Evolutionary conservation across 2,888 invertebrate species (phyloP), one percentile per base, ranked within the genome.

Genomic region (Apamea monoglypha): DNA sequence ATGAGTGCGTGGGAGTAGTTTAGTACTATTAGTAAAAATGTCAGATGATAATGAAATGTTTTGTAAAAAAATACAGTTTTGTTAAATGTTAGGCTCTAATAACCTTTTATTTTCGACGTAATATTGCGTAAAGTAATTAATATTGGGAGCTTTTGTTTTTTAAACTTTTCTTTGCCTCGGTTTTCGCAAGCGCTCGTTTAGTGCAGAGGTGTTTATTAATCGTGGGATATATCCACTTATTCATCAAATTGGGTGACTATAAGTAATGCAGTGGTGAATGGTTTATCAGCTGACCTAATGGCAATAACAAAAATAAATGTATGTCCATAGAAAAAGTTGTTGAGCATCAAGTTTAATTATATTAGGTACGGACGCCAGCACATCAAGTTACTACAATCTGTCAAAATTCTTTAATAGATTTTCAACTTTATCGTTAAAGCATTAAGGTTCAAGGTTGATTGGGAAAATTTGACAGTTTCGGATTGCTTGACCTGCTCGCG

Each of bases 1-100:
- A 95, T 95, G 90, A 90, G 25, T 82, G 91, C 89, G 95, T 95
- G 87, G 95, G 95, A 89, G 95, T 90, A 85, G 87, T 91, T 93
- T 92, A 91, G 94, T 94, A 94, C 94, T 91, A 89, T 91, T 90
- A 89, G 89, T 93, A 94, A 89, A 95, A 95, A 94, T 94, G 92
- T 91, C 94, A 93, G 91, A 88, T 83, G 89, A 87, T 90, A 91
- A 90, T 84, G 80, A 81, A 86, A 84, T 76, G 74, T 88, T 89
- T 90, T 86, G 47, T 75, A 85, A 88, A 90, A 91, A 90, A 90
- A 89, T 83, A 88, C 81, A 82, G 85, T 89, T 89, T 87, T 81
- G 80, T 71, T 84, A 87, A 87, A 84, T 81, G 74, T 82, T 85
- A 74, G 59, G n/a, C 74, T 78, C 76, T 81, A 83, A 74, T 80